phyloP scores from a whole-genome alignment of 2,797 vertebrate species.

The Bradypodion ventrale region DNA sequence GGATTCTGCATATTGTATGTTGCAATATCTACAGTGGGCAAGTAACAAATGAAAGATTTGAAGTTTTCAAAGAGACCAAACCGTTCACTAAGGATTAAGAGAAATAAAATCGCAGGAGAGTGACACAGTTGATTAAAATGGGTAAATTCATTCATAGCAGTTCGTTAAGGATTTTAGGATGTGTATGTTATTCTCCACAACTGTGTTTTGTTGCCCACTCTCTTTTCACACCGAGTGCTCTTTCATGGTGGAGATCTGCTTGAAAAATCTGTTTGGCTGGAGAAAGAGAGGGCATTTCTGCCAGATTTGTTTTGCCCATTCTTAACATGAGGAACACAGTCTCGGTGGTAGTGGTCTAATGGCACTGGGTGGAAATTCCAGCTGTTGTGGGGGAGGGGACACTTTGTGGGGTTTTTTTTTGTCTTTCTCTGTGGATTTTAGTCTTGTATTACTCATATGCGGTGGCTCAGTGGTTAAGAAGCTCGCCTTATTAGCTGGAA shows the following conservation, averaged over 20 bases:
- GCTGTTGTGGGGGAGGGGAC: neutral
- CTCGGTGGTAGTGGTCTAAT: neutral
- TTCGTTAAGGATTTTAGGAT: too few relatives aligned
- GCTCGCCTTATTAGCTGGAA: too few relatives aligned
- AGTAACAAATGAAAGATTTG: neutral
- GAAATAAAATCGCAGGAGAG: neutral
- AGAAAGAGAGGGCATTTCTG: too few relatives aligned
- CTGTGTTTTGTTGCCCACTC: neutral
- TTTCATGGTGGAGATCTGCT: neutral
- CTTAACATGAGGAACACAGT: neutral
- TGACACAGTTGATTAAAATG: neutral
- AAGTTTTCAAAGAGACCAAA: neutral
- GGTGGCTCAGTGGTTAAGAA: too few relatives aligned
- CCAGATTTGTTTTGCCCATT: neutral
- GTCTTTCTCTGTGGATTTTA: neutral
- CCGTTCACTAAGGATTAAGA: neutral
- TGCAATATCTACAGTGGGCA: neutral
- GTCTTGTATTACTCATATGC: too few relatives aligned
- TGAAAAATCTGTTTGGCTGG: neutral
- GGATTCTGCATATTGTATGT: neutral
- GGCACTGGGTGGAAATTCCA: neutral
- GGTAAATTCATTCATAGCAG: neutral
- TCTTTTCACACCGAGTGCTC: neutral
- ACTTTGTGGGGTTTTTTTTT: neutral
- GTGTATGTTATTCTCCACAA: neutral